Evolutionary conservation across 2,797 vertebrate species (phyloP).

Genomic region (Manis javanica): DNA sequence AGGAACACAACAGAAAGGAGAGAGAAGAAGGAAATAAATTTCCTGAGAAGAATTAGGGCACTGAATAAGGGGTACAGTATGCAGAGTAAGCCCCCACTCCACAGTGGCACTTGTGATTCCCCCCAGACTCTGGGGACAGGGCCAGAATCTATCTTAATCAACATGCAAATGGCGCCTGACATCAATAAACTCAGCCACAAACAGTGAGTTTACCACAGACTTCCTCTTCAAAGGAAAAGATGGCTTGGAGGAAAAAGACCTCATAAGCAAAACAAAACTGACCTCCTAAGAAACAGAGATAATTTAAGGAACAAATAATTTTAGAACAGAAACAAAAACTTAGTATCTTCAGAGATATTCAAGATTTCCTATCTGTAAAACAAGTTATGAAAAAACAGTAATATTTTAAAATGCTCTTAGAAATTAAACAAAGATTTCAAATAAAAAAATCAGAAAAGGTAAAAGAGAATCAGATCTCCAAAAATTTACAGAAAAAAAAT

Average conservation of each 20-base stretch:
- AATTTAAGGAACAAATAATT: slow-evolving; percentile 33
- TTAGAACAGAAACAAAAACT: slow-evolving; percentile 28
- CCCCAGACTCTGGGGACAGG: neutral
- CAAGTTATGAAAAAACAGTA: neutral
- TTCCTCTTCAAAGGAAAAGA: neutral
- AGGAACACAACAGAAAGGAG: neutral
- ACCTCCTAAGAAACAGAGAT: neutral
- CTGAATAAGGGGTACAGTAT: neutral
- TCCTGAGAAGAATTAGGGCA: neutral
- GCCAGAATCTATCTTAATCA: neutral
- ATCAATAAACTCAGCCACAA: neutral
- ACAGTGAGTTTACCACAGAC: neutral
- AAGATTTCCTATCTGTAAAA: slow-evolving; percentile 18
- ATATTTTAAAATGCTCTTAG: neutral
- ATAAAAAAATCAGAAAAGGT: neutral
- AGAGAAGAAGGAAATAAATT: neutral
- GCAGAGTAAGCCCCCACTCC: neutral
- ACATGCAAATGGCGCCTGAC: neutral
- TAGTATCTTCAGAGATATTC: neutral
- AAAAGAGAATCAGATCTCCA: neutral
- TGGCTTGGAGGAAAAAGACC: neutral
- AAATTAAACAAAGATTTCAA: slow-evolving; percentile 42
- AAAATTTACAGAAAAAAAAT: slow-evolving; percentile 2
- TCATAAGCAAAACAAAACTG: neutral
- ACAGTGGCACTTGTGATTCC: neutral